Base-by-base conservation (phyloP, 2,113 vertebrate genomes). In the Thunnus thynnus region DNA sequence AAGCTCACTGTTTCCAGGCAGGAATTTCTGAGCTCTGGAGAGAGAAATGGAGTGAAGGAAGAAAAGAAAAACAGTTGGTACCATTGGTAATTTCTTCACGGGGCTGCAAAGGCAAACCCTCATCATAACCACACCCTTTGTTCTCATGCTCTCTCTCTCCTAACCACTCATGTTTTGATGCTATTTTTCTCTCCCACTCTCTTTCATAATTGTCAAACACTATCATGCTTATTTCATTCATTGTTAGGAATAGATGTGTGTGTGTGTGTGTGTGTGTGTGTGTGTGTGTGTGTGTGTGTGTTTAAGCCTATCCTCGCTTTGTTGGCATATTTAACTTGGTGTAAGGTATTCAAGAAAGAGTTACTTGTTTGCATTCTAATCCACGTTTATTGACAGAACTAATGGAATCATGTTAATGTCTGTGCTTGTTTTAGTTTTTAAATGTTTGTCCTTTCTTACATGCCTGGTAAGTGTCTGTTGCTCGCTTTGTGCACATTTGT, bases 1-100 rank as follows among this genome's bases (percentile, higher is more conserved):
- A 80, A 57, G 50, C 89, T 93, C 90, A 94, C 65, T 90, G 72
- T 94, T 94, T 95, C 94, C 93, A 92, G 57, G 69, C 65, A 89
- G 80, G 86, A 87, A 78, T 72, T 63, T 89, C 32, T 76, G 48
- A 78, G 80, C 67, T 64, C 51, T 20, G 55, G 27, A 32, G 72
- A 78, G 54, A 75, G 78, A 73, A 72, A 52, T 47, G 47, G 64
- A 50, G 25, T 6, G 54, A 22, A 74, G 18, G 54, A 22, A 70
- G 6, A 69, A 72, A 76, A 84, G 64, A 82, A 83, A 85, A 86
- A 84, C 80, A 88, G 20, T 41, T 41, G 36, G 36, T 41, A 41
- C 81, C 77, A 85, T n/a, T 46, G 47, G 52, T 68, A 0, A 63
- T 86, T 86, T 87, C 13, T 72, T 71, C 16, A 30, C 13, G 9